A percentile compares a stretch with the other conserved stretches of the same genome.
phyloP scores from a whole-genome alignment of 2,113 vertebrate species.

The Pelecanus crispus region DNA sequence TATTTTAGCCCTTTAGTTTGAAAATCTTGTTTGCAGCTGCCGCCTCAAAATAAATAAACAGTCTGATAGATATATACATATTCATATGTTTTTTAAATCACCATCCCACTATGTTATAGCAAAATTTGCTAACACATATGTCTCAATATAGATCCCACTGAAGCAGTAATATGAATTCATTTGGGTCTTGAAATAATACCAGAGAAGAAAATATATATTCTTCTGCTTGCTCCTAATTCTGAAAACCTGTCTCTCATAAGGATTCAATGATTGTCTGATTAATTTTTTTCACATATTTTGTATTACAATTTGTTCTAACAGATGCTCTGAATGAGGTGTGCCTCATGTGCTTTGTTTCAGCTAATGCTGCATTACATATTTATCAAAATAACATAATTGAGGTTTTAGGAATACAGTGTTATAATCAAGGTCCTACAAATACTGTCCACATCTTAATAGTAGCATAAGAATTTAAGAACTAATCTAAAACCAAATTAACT shows the following conservation, averaged over 20 bases:
- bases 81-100: not conserved
- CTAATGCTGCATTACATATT: not conserved
- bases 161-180: not conserved
- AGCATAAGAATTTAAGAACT: not conserved
- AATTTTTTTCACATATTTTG: not conserved
- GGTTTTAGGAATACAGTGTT: not conserved
- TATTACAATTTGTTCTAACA: not conserved
- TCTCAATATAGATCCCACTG: not conserved
- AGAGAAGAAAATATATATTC: not conserved
- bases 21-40: not conserved
- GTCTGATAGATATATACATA: not conserved
- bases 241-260: not conserved
- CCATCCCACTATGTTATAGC: not conserved
- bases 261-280: not conserved
- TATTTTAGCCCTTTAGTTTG: not conserved
- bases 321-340: not conserved
- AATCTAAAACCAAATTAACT: not conserved
- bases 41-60: not conserved
- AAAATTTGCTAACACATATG: not conserved
- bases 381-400: not conserved
- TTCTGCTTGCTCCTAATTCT: not conserved
- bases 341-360: not conserved
- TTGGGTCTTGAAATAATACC: not conserved
- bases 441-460: not conserved
- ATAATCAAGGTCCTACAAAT: not conserved